A percentile compares a stretch with the other conserved stretches of the same genome.
Conservation (phyloP, 1,140 invertebrate genomes). For the Zaprionus africanus region DNA sequence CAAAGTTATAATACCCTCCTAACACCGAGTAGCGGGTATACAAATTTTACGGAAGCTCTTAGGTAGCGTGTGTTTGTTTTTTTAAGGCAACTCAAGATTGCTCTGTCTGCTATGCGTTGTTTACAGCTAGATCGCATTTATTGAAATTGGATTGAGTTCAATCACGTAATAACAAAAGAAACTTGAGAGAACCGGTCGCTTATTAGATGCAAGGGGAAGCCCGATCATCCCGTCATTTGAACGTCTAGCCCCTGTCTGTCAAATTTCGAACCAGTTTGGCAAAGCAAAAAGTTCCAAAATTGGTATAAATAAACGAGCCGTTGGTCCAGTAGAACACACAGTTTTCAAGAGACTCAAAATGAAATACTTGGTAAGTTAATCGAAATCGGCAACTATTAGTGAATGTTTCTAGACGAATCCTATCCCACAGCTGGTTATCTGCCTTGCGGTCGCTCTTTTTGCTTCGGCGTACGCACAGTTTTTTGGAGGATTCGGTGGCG, state of each 20-base stretch:
- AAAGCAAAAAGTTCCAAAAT: background rate
- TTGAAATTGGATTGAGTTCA: background rate
- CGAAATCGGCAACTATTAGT: background rate
- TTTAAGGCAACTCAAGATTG: too few species aligned
- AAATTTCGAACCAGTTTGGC: background rate
- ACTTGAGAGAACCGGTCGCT: background rate
- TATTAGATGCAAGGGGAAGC: background rate
- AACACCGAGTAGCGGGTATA: too few species aligned
- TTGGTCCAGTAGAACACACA: background rate
- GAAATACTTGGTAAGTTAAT: background rate
- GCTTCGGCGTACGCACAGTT: constrained; percentile 1
- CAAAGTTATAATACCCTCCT: too few species aligned
- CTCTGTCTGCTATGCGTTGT: background rate
- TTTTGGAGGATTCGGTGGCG: background rate
- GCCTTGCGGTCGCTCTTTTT: background rate
- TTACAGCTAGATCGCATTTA: background rate
- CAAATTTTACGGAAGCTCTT: too few species aligned
- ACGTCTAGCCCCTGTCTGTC: background rate
- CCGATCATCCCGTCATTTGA: background rate
- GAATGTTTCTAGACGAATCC: background rate
- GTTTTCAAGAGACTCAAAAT: background rate
- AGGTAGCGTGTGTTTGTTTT: too few species aligned
- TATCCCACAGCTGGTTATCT: background rate
- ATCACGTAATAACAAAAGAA: background rate
- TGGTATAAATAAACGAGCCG: background rate